Conservation (phyloP, 2,888 invertebrate species). For the Leucoma salicis region DNA sequence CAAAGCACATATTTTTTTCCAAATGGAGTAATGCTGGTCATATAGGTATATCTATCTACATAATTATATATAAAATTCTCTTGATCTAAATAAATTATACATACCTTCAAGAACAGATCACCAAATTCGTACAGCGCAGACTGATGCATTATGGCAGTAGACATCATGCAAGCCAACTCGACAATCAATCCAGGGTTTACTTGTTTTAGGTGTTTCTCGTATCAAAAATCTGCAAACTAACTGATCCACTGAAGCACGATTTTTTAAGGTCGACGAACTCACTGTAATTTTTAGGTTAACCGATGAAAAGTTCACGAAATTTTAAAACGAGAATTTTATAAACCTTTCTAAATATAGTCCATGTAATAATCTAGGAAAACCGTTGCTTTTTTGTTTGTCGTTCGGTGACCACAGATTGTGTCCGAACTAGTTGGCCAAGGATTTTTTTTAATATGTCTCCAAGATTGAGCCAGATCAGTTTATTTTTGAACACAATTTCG, state of each 20-base stretch:
- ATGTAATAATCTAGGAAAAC: constrained; percentile 58
- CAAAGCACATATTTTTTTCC: too few relatives aligned
- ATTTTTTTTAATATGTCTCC: constrained; percentile 56
- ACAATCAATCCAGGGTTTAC: constrained; percentile 73
- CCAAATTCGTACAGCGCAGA: constrained; percentile 89
- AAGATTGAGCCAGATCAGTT: constrained; percentile 60
- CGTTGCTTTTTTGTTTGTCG: constrained; percentile 75
- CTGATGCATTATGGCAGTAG: constrained; percentile 90
- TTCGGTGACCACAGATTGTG: constrained; percentile 73
- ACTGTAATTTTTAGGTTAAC: constrained; percentile 68
- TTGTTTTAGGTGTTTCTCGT: constrained; percentile 43
- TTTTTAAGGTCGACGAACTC: constrained; percentile 65
- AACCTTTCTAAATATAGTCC: constrained; percentile 57
- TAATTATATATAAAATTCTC: too few relatives aligned
- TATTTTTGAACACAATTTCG: constrained; percentile 82
- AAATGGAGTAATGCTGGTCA: too few relatives aligned
- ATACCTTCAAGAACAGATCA: constrained; percentile 88
- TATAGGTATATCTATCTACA: too few relatives aligned
- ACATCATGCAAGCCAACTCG: constrained; percentile 83
- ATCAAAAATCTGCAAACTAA: constrained; percentile 62
- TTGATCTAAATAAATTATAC: constrained; percentile 38
- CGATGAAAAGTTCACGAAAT: constrained; percentile 60
- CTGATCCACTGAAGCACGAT: constrained; percentile 74
- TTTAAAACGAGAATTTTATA: constrained; percentile 66
- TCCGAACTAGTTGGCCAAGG: constrained; percentile 76